A percentile compares a stretch with the other conserved stretches of the same genome.
Evolutionary conservation across 2,888 invertebrate species (phyloP).

Genomic region (Arenicola marina): DNA sequence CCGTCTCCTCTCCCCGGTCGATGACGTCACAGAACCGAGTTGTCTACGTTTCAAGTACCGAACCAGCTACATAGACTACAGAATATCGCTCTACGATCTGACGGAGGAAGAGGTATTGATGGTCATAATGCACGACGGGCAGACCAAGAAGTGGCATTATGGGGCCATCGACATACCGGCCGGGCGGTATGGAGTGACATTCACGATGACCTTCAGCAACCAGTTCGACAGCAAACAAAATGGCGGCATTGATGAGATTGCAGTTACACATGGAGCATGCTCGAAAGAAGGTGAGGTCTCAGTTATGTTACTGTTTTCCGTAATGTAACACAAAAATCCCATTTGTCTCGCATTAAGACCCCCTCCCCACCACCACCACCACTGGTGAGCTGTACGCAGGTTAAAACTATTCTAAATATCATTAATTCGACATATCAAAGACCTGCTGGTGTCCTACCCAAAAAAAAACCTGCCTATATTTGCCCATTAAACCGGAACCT

Average conservation of each 20-base stretch:
- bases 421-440: too few species aligned
- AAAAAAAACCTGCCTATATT: too few species aligned
- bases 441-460: too few species aligned
- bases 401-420: too few species aligned
- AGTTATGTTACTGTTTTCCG: too few species aligned
- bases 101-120: slow-evolving; percentile 9
- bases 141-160: slow-evolving; percentile 19
- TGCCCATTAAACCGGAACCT: too few species aligned
- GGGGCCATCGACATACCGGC: slow-evolving; percentile 4
- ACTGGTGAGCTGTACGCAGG: too few species aligned
- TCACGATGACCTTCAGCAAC: slow-evolving; percentile 12
- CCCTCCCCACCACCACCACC: too few species aligned
- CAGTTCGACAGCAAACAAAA: neutral
- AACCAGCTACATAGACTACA: slow-evolving; percentile 25
- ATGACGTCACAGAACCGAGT: slow-evolving; percentile 5
- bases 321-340: too few species aligned
- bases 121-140: slow-evolving; percentile 24
- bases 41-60: slow-evolving; percentile 23
- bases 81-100: slow-evolving; percentile 3
- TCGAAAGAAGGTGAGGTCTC: neutral
- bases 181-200: slow-evolving; percentile 18
- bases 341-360: too few species aligned
- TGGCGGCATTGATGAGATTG: slow-evolving; percentile 19
- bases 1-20: slow-evolving; percentile 19
- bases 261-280: slow-evolving; percentile 14